Evolutionary conservation across 2,888 invertebrate genomes (phyloP), one percentile per base, ranked within the genome.

Genomic region (Escarpia spicata): DNA sequence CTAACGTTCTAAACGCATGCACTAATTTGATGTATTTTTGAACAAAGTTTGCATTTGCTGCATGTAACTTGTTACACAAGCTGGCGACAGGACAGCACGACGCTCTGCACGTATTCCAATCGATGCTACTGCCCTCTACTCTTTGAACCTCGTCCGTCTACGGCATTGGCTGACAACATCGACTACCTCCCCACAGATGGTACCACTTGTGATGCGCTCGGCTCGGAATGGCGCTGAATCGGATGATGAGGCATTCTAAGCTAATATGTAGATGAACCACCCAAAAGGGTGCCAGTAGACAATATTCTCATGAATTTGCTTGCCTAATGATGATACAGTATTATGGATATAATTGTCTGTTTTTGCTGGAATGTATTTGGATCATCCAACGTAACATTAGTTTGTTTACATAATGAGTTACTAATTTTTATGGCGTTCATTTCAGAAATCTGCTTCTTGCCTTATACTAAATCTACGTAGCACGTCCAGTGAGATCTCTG

Each of bases 1-100:
- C 75, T 75, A 75, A 75, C 75, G 75, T 75, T 75, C 75, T 75
- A 75, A 75, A 75, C 19, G 75, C 75, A 75, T 75, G 75, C 75
- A 75, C 75, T 75, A 75, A 75, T 75, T 75, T 75, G 26, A 26
- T 26, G 75, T 75, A 75, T 75, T 75, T 75, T n/a, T 15, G 9
- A 52, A 4, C 8, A 52, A 52, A 52, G 52, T 52, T 52, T 19
- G 75, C 75, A 75, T 75, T 37, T 75, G 75, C 75, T 75, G 75
- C 75, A 75, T 75, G 75, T 75, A n/a, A 75, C 75, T 26, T 75
- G 75, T 75, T 75, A 75, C 75, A 19, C 75, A 75, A 75, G 75
- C 75, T 75, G n/a, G 75, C n/a, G 75, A 26, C 52, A 52, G 26
- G 75, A 75, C 26, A n/a, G n/a, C 19, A 75, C n/a, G 75, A 26